A percentile compares a stretch with the other conserved stretches of the same genome.
These are phyloP conservation scores for Tetranychus truncatus DNA, from an alignment of 2,888 invertebrate species.

Conservation along the genomic window DNA sequence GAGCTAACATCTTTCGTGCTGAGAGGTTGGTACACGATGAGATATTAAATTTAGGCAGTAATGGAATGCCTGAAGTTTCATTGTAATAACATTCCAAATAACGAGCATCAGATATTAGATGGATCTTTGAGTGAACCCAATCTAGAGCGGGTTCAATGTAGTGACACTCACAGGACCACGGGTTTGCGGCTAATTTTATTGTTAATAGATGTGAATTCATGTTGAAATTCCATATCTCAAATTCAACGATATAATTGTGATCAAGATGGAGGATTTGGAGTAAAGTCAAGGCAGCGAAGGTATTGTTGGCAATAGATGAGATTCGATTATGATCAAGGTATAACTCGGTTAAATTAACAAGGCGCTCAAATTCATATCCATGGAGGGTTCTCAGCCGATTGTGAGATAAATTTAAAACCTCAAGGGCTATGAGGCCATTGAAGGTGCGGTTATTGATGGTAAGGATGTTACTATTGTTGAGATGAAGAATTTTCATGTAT, in stretches of 20 bases:
- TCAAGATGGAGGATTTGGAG: conserved; percentile 49
- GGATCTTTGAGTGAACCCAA: conserved; percentile 50
- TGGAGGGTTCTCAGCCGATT: conserved; percentile 50
- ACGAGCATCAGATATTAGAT: conserved; percentile 36
- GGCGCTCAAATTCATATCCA: conserved; percentile 61
- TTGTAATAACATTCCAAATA: conserved; percentile 27
- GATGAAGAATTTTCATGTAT: conserved; percentile 51
- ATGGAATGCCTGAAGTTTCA: conserved; percentile 23
- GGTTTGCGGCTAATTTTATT: conserved; percentile 38
- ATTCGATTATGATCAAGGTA: conserved; percentile 56
- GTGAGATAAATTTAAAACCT: conserved; percentile 53
- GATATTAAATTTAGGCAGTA: conserved; percentile 24
- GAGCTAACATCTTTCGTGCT: conserved; percentile 16
- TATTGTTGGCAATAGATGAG: conserved; percentile 47
- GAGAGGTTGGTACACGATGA: conserved; percentile 24
- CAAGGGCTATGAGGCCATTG: conserved; percentile 56
- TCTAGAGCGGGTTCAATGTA: conserved; percentile 52
- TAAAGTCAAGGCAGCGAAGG: conserved; percentile 48
- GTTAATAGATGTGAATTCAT: conserved; percentile 21
- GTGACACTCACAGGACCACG: conserved; percentile 67
- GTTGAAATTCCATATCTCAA: conserved; percentile 47
- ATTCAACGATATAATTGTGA: conserved; percentile 49
- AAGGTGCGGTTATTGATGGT: conserved; percentile 61
- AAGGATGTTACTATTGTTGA: conserved; percentile 59
- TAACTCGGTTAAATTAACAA: conserved; percentile 51